Evolutionary conservation across 1,140 invertebrate genomes (phyloP), one percentile per base, ranked within the genome.

Genomic region (Epicauta chinensis): DNA sequence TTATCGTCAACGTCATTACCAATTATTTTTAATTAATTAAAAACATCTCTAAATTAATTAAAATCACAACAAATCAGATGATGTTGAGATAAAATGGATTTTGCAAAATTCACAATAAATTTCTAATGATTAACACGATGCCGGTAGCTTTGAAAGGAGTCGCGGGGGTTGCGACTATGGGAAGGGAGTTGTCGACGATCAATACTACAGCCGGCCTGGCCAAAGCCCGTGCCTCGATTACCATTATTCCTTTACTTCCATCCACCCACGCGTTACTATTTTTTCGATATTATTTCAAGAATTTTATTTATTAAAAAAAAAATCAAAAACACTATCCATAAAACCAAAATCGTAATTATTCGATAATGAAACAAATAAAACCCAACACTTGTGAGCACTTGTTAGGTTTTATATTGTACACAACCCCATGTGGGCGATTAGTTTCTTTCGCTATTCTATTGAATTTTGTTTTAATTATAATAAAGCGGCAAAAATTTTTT

Each of bases 131-230:
- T 53, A 42, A 23, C 48, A 37, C 37, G 48, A 50, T 50, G 39
- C 37, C 39, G 39, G 53, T 45, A 43, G 49, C 32, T 37, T 42
- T 37, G 41, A 31, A 29, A 37, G 31, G 31, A 54, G 46, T 54
- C 51, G 60, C 53, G 59, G 53, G 56, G 56, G 56, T 55, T 56
- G 50, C 45, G 48, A 49, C 38, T 41, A 43, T 38, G 40, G 53
- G 55, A 55, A 60, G 58, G 58, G 58, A 62, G 60, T 59, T 56
- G 43, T 50, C 57, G 50, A 23, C 56, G 60, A 62, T 62, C 60
- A 59, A 62, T 62, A 62, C 56, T 51, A 48, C 29, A 41, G 55
- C 39, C 46, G 41, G 56, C 56, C 54, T 55, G 57, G 57, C 49
- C 51, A 56, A 56, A 58, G 56, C 53, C 46, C 53, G 47, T 50